Evolutionary conservation across 2,113 vertebrate genomes (phyloP).

Genomic region (Brevimyrus niger): DNA sequence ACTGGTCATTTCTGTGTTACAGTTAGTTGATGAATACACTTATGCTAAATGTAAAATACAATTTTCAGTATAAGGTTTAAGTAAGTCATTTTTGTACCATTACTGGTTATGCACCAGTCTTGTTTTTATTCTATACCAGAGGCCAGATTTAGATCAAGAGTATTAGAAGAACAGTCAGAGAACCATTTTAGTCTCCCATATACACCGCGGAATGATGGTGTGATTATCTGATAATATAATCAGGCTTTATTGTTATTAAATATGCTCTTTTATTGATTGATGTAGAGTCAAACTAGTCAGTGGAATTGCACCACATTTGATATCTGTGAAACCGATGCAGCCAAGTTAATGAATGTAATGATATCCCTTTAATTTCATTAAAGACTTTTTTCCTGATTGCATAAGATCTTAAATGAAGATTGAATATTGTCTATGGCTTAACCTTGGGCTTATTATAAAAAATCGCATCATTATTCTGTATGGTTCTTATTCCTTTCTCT

Average conservation of each 20-base stretch:
- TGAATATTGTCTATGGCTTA: background rate
- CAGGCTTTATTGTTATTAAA: background rate
- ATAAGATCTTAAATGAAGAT: background rate
- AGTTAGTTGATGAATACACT: background rate
- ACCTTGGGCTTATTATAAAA: background rate
- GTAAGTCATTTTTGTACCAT: background rate
- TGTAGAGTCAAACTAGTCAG: background rate
- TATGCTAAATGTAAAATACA: background rate
- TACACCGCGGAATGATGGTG: background rate
- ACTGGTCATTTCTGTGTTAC: background rate
- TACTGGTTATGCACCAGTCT: background rate
- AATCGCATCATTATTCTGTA: background rate
- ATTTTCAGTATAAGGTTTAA: background rate
- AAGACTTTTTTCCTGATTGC: background rate
- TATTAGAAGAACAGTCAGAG: background rate
- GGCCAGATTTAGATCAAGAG: background rate
- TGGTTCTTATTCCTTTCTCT: background rate
- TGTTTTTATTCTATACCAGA: background rate
- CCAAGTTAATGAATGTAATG: background rate
- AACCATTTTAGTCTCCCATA: background rate
- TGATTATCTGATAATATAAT: background rate
- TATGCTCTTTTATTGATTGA: background rate
- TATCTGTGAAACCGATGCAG: background rate
- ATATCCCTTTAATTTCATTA: background rate
- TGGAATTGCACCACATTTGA: background rate